phyloP scores from a whole-genome alignment of 2,888 invertebrate genomes.

The Scaptomyza tumidula region DNA sequence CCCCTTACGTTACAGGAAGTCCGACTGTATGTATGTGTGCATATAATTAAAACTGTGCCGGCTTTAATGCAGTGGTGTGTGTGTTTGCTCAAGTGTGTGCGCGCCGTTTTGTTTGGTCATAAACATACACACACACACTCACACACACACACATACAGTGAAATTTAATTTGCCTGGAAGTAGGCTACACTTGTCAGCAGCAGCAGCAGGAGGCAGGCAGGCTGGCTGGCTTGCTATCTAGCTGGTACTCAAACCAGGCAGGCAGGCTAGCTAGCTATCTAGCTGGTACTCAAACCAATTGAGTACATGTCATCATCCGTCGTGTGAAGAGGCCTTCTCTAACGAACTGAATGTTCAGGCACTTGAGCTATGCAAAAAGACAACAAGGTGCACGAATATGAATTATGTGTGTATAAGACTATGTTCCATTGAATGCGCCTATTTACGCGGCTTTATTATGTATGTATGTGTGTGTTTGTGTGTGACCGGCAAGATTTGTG shows the following conservation, averaged over 20 bases:
- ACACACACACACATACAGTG: conserved; percentile 2
- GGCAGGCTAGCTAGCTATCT: too few relatives aligned
- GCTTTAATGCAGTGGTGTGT: conserved; percentile 34
- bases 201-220: conserved; percentile 15
- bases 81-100: conserved; percentile 67
- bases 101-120: conserved; percentile 54
- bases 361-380: conserved; percentile 27
- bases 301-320: conserved; percentile 59
- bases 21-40: conserved; percentile 29
- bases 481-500: conserved; percentile 63
- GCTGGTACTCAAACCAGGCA: conserved; percentile 45
- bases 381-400: conserved; percentile 7
- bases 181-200: conserved; percentile 56
- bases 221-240: too few relatives aligned
- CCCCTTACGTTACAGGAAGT: conserved; percentile 19
- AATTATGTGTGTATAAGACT: not conserved
- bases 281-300: conserved; percentile 55
- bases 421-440: conserved; percentile 53
- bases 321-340: conserved; percentile 40
- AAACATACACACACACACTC: conserved; percentile 8
- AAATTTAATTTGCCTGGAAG: conserved; percentile 68
- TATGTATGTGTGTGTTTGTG: not conserved
- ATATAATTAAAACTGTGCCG: conserved; percentile 68
- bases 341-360: conserved; percentile 38
- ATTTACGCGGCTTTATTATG: conserved; percentile 49